Evolutionary conservation across 35 echinoderm and acorn worm genomes (phyloP).

Genomic region (Diadema setosum): DNA sequence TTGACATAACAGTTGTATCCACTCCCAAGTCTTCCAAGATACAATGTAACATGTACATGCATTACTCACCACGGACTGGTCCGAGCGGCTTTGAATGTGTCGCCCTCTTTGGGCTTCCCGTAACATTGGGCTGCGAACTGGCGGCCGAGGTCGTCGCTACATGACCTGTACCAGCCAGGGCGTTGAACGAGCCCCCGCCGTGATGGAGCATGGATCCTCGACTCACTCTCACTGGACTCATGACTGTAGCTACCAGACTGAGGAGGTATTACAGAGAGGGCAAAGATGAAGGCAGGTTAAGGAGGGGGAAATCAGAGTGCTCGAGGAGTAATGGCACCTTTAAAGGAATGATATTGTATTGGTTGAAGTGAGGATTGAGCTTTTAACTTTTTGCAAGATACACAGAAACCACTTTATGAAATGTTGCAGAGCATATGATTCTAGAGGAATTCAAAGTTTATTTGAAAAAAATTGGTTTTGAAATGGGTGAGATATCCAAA

Average conservation of each 20-base stretch:
- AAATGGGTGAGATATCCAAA: no score
- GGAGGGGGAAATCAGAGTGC: no score
- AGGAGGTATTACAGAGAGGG: not conserved
- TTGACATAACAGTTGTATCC: no score
- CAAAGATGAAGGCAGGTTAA: not conserved
- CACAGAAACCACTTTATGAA: no score
- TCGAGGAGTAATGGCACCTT: no score
- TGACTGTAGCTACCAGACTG: slow-evolving; percentile 60
- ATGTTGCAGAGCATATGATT: no score
- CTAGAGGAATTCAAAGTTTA: no score
- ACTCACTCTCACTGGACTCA: not conserved
- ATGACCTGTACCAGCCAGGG: not conserved
- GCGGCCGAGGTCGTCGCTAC: not conserved
- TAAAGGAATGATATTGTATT: no score
- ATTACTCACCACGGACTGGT: slow-evolving; percentile 65
- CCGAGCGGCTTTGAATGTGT: slow-evolving; percentile 32
- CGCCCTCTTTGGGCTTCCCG: not conserved
- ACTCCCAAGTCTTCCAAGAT: no score
- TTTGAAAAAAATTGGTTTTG: no score
- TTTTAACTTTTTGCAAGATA: no score
- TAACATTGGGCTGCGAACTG: not conserved
- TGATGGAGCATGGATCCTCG: not conserved
- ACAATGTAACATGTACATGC: not conserved
- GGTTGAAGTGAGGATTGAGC: no score
- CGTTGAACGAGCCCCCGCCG: not conserved